Conservation (phyloP, 1,140 invertebrate species). For the Drosophila subobscura region DNA sequence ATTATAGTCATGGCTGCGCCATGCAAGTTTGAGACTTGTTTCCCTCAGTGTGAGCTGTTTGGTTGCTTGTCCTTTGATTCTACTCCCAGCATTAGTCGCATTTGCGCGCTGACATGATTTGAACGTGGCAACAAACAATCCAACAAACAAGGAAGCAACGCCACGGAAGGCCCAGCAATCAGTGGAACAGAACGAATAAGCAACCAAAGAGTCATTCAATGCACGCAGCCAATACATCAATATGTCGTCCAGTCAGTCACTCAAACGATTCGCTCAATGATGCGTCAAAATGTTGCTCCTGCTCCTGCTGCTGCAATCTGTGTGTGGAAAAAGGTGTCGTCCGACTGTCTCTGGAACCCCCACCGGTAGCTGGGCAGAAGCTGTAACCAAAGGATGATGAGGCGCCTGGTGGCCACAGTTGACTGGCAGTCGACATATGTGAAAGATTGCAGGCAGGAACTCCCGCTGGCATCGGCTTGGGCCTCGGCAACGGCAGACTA, state of each 20-base stretch:
- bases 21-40: slow-evolving; percentile 7
- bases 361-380: slow-evolving; percentile 12
- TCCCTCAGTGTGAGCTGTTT: no score
- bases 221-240: slow-evolving; percentile 74
- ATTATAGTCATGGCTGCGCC: no score
- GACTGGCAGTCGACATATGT: slow-evolving; percentile 43
- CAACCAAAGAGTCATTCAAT: slow-evolving; percentile 64
- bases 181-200: no score
- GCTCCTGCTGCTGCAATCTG: slow-evolving; percentile 25
- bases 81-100: slow-evolving; percentile 61
- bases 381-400: not conserved
- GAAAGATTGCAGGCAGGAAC: slow-evolving; percentile 26
- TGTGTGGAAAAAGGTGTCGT: slow-evolving; percentile 41
- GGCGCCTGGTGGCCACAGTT: slow-evolving; percentile 24
- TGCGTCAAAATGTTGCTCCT: slow-evolving; percentile 51
- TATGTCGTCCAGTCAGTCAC: slow-evolving; percentile 66
- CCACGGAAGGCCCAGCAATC: no score
- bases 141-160: no score
- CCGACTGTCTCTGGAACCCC: slow-evolving; percentile 21
- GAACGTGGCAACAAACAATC: slow-evolving; percentile 1
- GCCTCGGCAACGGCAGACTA: slow-evolving; percentile 9
- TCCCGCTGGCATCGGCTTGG: slow-evolving; percentile 1
- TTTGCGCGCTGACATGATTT: slow-evolving; percentile 61
- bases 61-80: not conserved
- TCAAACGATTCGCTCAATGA: slow-evolving; percentile 66